Base-by-base conservation (phyloP, 2,797 vertebrate genomes). In the Diplodus puntazzo region DNA sequence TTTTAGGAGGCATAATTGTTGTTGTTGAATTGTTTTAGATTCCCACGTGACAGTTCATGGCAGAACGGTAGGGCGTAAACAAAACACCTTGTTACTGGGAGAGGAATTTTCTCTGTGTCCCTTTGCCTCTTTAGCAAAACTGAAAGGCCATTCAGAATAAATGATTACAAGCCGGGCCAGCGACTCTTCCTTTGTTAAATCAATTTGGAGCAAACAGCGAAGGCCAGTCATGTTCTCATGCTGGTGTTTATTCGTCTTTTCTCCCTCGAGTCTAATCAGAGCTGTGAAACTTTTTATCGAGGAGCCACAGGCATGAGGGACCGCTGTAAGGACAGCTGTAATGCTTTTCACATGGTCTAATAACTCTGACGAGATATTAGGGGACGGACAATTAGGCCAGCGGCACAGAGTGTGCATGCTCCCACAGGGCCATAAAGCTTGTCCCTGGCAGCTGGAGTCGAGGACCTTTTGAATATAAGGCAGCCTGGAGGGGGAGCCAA, bases 341-440 rank as follows among this genome's bases (percentile, higher is more conserved):
- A 84, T 71, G 64, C 80, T 83, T 86, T 87, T 86, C 72, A 75
- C 84, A 78, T 81, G 82, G 82, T 82, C 74, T 87, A 84, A 89
- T 90, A 87, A 86, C 64, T 81, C 69, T 67, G 69, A 72, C 48
- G 53, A 76, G 61, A 85, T 89, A 88, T 90, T 77, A 80, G 80
- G 4, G 45, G 70, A 85, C 72, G 84, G 87, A 87, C 88, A 83
- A 87, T 90, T 89, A 82, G 77, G 88, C 77, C 85, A 82, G 82
- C 30, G 58, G 74, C 77, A 71, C 63, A 73, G 69, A 81, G 64
- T 45, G 65, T 73, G 82, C 67, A 39, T 59, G 69, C 68, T 87
- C 59, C 64, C 71, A 3, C 23, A 77, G 80, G 79, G 72, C 53
- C 65, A 42, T 55, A 48, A 77, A 83, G 85, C 80, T 81, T 4